Evolutionary conservation across 2,113 vertebrate genomes (phyloP).

Genomic region (Rutilus rutilus): DNA sequence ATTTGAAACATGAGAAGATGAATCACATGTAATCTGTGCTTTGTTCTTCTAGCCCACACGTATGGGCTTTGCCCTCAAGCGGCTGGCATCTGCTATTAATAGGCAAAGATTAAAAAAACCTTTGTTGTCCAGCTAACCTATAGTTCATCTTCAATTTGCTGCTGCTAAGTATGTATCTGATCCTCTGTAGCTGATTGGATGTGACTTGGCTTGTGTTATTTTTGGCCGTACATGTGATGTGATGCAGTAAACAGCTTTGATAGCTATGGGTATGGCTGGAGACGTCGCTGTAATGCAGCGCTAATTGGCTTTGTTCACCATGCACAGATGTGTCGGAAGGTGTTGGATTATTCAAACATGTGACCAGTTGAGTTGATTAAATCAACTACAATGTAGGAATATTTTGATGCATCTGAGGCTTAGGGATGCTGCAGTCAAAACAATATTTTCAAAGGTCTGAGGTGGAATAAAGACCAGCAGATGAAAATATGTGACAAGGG

Average conservation of each 20-base stretch:
- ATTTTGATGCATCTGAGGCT: neutral
- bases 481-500: constrained; percentile 23
- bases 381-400: neutral
- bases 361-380: neutral
- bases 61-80: constrained; percentile 43
- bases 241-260: constrained; percentile 36
- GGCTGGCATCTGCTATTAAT: constrained; percentile 52
- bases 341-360: neutral
- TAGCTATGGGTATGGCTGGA: constrained; percentile 3
- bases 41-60: constrained; percentile 28
- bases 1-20: constrained; percentile 32
- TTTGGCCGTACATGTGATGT: constrained; percentile 29
- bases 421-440: neutral
- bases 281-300: neutral
- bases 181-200: constrained; percentile 27
- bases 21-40: constrained; percentile 37
- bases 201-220: constrained; percentile 42
- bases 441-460: neutral
- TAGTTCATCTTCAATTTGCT: constrained; percentile 46
- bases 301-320: constrained; percentile 38
- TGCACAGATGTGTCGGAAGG: constrained; percentile 35
- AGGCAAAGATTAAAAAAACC: constrained; percentile 55
- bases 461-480: neutral
- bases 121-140: constrained; percentile 52
- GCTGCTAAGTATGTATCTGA: constrained; percentile 36